phyloP scores from a whole-genome alignment of 2,113 vertebrate species.

The Petaurus breviceps region DNA sequence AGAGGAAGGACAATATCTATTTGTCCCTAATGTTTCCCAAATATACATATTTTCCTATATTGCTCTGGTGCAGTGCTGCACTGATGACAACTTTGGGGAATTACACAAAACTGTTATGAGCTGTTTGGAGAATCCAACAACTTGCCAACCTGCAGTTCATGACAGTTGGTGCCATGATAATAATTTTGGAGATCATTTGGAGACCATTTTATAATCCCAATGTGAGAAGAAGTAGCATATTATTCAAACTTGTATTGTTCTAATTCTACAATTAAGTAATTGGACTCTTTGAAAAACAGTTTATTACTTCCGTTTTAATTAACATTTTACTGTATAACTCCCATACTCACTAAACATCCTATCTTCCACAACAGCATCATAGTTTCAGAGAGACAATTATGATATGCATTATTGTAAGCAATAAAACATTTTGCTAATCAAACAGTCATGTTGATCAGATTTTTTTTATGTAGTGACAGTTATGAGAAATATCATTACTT shows the following conservation, averaged over 20 bases:
- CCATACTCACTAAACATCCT: slow-evolving; percentile 49
- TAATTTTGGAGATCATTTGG: slow-evolving; percentile 67
- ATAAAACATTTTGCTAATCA: slow-evolving; percentile 77
- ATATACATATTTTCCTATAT: slow-evolving; percentile 59
- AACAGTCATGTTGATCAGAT: slow-evolving; percentile 75
- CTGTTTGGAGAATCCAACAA: slow-evolving; percentile 68
- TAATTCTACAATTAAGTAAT: slow-evolving; percentile 78
- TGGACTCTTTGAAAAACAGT: slow-evolving; percentile 65
- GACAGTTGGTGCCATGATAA: slow-evolving; percentile 61
- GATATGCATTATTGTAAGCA: slow-evolving; percentile 69
- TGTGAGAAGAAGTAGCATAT: slow-evolving; percentile 61
- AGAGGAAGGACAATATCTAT: slow-evolving; percentile 55
- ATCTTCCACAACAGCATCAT: slow-evolving; percentile 34
- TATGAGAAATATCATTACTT: slow-evolving; percentile 71
- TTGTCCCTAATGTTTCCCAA: slow-evolving; percentile 65
- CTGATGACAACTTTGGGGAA: slow-evolving; percentile 42
- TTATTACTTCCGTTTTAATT: slow-evolving; percentile 78
- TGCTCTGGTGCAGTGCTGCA: slow-evolving; percentile 67
- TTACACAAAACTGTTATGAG: slow-evolving; percentile 58
- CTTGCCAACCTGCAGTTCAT: slow-evolving; percentile 60
- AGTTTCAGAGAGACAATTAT: slow-evolving; percentile 62
- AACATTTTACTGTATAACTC: slow-evolving; percentile 71
- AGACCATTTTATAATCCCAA: slow-evolving; percentile 63
- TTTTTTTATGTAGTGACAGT: slow-evolving; percentile 63
- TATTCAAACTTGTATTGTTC: slow-evolving; percentile 72